These are phyloP conservation scores for Proisotoma minuta DNA, from an alignment of 2,888 invertebrate genomes.

Conservation along the genomic window DNA sequence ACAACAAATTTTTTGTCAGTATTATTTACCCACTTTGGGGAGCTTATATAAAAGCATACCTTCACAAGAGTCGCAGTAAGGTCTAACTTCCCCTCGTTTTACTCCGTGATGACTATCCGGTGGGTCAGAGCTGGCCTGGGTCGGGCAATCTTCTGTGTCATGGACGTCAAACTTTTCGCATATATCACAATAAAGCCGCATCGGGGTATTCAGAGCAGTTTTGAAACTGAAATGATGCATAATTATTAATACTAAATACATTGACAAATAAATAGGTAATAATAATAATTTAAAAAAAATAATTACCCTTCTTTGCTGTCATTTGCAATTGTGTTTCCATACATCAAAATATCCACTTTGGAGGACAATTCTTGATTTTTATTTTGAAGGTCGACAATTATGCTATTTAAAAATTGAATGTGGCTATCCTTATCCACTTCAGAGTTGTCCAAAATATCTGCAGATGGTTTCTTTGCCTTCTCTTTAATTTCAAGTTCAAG, in stretches of 20 bases:
- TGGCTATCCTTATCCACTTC: conserved; percentile 33
- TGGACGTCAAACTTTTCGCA: conserved; percentile 95
- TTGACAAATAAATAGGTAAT: no score
- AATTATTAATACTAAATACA: no score
- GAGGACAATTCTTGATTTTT: conserved; percentile 81
- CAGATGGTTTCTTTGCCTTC: not conserved
- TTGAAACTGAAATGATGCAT: no score
- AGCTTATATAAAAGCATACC: conserved; percentile 57
- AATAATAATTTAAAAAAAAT: no score
- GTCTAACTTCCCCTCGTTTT: conserved; percentile 55
- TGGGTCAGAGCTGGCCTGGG: conserved; percentile 63
- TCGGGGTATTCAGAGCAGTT: no score
- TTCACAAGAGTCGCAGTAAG: conserved; percentile 92
- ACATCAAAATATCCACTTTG: conserved; percentile 59
- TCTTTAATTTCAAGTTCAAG: conserved; percentile 2
- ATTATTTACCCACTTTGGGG: no score
- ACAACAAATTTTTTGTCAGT: no score
- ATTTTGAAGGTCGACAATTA: conserved; percentile 91
- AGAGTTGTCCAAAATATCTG: not conserved
- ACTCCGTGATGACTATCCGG: conserved; percentile 53
- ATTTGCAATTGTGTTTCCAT: conserved; percentile 24
- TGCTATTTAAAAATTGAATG: conserved; percentile 85
- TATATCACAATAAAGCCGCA: conserved; percentile 92
- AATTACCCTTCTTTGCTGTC: conserved; percentile 32
- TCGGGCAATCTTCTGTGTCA: conserved; percentile 95